Evolutionary conservation across 2,797 vertebrate genomes (phyloP), one percentile per base, ranked within the genome.

Genomic region (Falco rusticolus): DNA sequence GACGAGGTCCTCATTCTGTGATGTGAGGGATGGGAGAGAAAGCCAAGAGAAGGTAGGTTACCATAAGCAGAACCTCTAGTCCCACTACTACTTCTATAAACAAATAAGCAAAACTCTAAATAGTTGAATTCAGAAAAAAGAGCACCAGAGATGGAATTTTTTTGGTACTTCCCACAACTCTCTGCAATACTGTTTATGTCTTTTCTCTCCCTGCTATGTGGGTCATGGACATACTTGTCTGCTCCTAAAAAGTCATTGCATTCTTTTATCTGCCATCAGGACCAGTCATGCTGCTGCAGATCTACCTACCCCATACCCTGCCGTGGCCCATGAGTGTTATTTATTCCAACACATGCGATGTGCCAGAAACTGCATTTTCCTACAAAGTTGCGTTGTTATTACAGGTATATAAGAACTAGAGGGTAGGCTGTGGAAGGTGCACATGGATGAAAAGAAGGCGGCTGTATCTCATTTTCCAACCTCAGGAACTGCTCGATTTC

Each of bases 131-230:
- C 9, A 70, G 66, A 77, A 83, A 15, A 4, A 57, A 53, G 28
- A 76, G 18, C 15, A 66, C 6, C 15, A 77, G 54, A 47, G 33
- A 19, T 18, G 24, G 28, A 90, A 9, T 7, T 8, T 25, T 12
- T 17, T 11, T 13, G 1, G 13, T 66, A 13, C 47, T 69, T 86
- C 34, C 25, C 31, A 60, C 15, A 66, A 53, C 9, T 59, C 28
- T 59, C n/a, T 79, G 66, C 22, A 74, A 17, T 45, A 29, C 11
- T 87, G 64, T 87, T 94, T 66, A 43, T 72, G 11, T 53, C 41
- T 95, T 64, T 91, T 68, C 5, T 71, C 29, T 94, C 33, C 6
- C 41, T 31, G 71, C 47, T 95, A 95, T 95, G 29, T 96, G 92
- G 68, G 88, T 93, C 90, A 90, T 41, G 87, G 53, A 64, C 53